Percentiles rank a stretch among this genome's conserved stretches.
Conservation (phyloP, 2,113 vertebrate species). For the Salminus brasiliensis region DNA sequence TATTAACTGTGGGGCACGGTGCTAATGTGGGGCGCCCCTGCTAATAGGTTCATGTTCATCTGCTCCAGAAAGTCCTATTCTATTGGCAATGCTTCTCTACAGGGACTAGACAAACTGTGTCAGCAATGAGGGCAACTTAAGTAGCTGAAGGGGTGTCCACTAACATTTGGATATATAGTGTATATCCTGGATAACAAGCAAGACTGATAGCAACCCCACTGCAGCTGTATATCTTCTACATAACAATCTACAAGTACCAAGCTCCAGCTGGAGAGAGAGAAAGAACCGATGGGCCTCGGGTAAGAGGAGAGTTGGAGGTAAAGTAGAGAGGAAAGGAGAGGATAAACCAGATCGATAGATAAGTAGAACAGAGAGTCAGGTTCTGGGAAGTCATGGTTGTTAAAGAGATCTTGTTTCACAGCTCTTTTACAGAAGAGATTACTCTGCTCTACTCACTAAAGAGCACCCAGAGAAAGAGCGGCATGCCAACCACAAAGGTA, state of each 20-base stretch:
- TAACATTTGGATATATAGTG: no score
- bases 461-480: conserved; percentile 7
- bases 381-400: conserved; percentile 50
- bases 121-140: no score
- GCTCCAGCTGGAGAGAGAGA: neutral
- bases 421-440: conserved; percentile 50
- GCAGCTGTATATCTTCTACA: neutral
- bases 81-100: no score
- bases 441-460: conserved; percentile 18
- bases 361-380: conserved; percentile 40
- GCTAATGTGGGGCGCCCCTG: no score
- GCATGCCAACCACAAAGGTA: neutral
- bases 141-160: no score
- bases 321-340: conserved; percentile 13
- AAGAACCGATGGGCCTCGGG: neutral
- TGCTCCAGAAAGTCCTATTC: no score
- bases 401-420: conserved; percentile 48
- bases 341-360: conserved; percentile 52
- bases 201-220: neutral
- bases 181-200: no score
- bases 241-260: neutral
- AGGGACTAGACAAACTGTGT: no score
- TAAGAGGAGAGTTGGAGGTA: neutral
- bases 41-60: no score
- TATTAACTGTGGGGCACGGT: no score